These are phyloP conservation scores for Amorpha juglandis DNA, from an alignment of 2,888 invertebrate species.

Conservation along the genomic window DNA sequence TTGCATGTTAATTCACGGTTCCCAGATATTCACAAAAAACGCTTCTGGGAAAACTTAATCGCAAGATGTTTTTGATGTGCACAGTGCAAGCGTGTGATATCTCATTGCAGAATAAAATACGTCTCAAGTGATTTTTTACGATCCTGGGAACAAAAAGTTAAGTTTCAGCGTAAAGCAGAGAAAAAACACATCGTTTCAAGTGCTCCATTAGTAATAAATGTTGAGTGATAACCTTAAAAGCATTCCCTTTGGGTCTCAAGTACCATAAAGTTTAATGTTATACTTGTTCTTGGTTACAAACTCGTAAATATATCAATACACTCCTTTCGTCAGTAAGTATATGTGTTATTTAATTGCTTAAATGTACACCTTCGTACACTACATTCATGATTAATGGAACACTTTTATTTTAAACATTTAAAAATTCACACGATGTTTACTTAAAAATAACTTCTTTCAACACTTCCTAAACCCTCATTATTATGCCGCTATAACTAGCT, in stretches of 20 bases:
- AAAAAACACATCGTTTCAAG: constrained; percentile 55
- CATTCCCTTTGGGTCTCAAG: constrained; percentile 66
- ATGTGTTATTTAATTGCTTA: constrained; percentile 8
- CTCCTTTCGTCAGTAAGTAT: constrained; percentile 9
- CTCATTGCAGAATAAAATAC: constrained; percentile 54
- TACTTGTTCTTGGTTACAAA: constrained; percentile 36
- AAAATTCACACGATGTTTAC: no score
- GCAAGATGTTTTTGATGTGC: constrained; percentile 21
- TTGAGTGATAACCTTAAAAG: constrained; percentile 77
- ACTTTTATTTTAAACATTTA: no score
- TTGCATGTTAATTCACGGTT: no score
- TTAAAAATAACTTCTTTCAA: background rate
- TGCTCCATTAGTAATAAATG: constrained; percentile 75
- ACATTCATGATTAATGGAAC: background rate
- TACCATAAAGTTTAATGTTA: constrained; percentile 63
- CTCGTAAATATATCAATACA: constrained; percentile 27
- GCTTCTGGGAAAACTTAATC: constrained; percentile 12
- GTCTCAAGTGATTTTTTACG: constrained; percentile 34
- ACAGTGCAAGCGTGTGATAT: constrained; percentile 40
- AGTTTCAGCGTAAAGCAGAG: constrained; percentile 47
- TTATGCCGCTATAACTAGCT: background rate
- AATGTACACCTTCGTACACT: background rate
- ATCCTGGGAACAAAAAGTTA: constrained; percentile 58
- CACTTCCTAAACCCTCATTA: background rate
- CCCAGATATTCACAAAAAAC: background rate